These are phyloP conservation scores for Paramacrobiotus metropolitanus DNA, from an alignment of 1,140 invertebrate species.

Conservation along the genomic window DNA sequence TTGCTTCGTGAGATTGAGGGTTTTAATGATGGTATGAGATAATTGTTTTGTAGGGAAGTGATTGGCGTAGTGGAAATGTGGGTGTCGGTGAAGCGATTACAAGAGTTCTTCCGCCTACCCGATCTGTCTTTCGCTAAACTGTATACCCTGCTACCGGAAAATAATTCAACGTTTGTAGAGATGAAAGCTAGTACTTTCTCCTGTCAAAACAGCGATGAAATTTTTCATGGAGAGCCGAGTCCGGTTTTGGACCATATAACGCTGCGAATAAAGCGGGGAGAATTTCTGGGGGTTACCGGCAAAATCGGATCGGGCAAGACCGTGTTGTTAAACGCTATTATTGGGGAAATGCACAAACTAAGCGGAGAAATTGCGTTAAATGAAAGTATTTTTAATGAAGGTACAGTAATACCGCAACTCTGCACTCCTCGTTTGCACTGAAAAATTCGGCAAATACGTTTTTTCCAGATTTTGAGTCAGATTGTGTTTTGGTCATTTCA, in stretches of 20 bases:
- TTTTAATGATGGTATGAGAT: too few relatives aligned
- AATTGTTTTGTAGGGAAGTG: conserved; percentile 6
- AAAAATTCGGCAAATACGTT: too few relatives aligned
- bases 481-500: too few relatives aligned
- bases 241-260: conserved; percentile 24
- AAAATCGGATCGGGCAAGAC: conserved; percentile 45
- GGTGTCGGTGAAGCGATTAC: conserved; percentile 39
- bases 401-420: too few relatives aligned
- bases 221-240: not conserved
- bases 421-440: too few relatives aligned
- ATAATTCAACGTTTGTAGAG: conserved; percentile 12
- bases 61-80: conserved; percentile 9
- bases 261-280: conserved; percentile 10
- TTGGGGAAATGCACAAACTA: conserved; percentile 42
- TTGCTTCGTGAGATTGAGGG: too few relatives aligned
- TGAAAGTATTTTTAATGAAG: conserved; percentile 18
- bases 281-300: conserved; percentile 19
- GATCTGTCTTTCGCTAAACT: conserved; percentile 33
- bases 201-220: conserved; percentile 7
- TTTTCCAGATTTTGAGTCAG: too few relatives aligned
- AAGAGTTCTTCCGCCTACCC: conserved; percentile 40
- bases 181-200: conserved; percentile 18
- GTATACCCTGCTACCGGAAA: conserved; percentile 16
- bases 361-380: conserved; percentile 22
- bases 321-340: conserved; percentile 41